Evolutionary conservation across 2,888 invertebrate species (phyloP), one percentile per base, ranked within the genome.

Genomic region (Cheilosia vernalis): DNA sequence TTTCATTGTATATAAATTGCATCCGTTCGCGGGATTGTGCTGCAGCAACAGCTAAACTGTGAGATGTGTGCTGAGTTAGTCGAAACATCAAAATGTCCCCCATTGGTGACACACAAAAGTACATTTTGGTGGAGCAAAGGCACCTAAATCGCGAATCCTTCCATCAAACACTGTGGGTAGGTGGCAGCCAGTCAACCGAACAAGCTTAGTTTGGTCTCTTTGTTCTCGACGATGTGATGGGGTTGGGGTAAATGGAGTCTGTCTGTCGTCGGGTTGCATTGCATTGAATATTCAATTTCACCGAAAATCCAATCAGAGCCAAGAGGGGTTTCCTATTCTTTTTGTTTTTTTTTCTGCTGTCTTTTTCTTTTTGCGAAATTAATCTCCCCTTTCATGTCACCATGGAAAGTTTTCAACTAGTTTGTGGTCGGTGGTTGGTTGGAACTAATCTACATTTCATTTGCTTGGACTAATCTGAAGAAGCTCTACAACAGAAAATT

Each of bases 201-300:
- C 40, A 40, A 64, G 64, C 37, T 72, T 64, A 61, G 61, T 40
- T 6, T 21, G 56, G 40, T 70, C 40, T 49, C 60, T 66, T 80
- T 80, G 66, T 73, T 73, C 51, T 33, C 64, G 21, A 6, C 30
- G 63, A 47, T 51, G 33, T 33, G 44, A 27, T 53, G 42, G 49
- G 15, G 44, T 21, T 42, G 13, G 24, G 13, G 55, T 19, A 33
- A n/a, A 21, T 17, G 27, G 21, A 13, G 49, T 61, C 49, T 64
- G 61, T 58, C 47, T 53, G 30, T 19, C 27, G 30, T 19, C 27
- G 42, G 74, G 47, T 55, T 76, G 70, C 70, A 76, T 74, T 76
- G 70, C 70, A 76, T 74, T 80, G 70, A 70, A 85, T 76, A 80
- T 80, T 80, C 80, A 80, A 76, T 85, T 80, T 72, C 44, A 76